A percentile compares a stretch with the other conserved stretches of the same genome.
Conservation (phyloP, 2,888 invertebrate genomes). For the Leucozona laternaria region DNA sequence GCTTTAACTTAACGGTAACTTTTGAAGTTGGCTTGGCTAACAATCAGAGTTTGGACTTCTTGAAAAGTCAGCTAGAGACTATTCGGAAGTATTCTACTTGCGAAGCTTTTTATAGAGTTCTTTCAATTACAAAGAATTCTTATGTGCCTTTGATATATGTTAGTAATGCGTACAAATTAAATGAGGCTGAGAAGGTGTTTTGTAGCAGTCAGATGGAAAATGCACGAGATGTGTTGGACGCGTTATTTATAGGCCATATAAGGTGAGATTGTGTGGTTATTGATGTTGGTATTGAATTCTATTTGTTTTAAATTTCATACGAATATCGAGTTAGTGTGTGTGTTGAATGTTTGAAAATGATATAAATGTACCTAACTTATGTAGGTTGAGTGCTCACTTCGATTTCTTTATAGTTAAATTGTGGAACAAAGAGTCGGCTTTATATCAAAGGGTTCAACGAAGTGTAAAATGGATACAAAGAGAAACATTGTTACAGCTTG, state of each 20-base stretch:
- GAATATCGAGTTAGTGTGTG: not conserved
- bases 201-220: constrained; percentile 82
- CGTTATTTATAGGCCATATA: constrained; percentile 85
- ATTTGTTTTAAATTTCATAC: not conserved
- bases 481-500: not conserved
- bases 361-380: not conserved
- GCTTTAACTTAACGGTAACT: constrained; percentile 85
- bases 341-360: not conserved
- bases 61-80: constrained; percentile 83
- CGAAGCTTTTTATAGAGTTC: constrained; percentile 82
- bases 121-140: constrained; percentile 79
- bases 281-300: not conserved
- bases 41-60: constrained; percentile 84
- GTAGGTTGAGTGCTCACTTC: constrained; percentile 10
- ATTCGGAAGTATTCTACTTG: constrained; percentile 77
- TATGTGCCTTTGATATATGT: constrained; percentile 87
- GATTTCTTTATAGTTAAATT: not conserved
- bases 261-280: constrained; percentile 77
- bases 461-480: not conserved
- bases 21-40: constrained; percentile 86
- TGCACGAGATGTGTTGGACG: constrained; percentile 84
- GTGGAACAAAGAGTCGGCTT: not conserved
- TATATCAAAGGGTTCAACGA: not conserved
- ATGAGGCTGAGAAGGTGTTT: constrained; percentile 80
- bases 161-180: constrained; percentile 87